phyloP scores from a whole-genome alignment of 2,888 invertebrate genomes.

The Platynereis dumerilii region DNA sequence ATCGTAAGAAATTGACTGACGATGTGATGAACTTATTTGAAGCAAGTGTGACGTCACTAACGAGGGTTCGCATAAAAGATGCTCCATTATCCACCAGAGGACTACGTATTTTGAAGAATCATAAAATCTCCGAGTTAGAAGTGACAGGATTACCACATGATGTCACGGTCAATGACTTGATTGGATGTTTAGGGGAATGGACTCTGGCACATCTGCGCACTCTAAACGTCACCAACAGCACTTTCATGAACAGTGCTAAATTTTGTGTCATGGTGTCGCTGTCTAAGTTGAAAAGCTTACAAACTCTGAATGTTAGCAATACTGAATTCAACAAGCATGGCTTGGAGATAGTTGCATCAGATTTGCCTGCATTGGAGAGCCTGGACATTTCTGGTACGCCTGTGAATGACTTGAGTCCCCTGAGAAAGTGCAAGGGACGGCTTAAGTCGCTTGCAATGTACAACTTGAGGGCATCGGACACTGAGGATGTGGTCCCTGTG shows the following conservation, averaged over 20 bases:
- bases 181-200: conserved; percentile 74
- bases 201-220: conserved; percentile 70
- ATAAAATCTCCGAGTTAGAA: conserved; percentile 72
- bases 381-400: conserved; percentile 73
- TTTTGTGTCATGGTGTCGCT: conserved; percentile 70
- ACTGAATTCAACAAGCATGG: conserved; percentile 75
- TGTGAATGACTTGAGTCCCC: conserved; percentile 71
- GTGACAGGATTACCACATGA: conserved; percentile 67
- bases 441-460: conserved; percentile 71
- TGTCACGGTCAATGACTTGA: conserved; percentile 70
- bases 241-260: conserved; percentile 70
- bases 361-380: conserved; percentile 71
- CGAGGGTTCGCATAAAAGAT: conserved; percentile 70
- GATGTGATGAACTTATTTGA: conserved; percentile 71
- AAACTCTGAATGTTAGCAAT: conserved; percentile 70
- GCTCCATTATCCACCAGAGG: conserved; percentile 70
- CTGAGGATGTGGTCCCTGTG: conserved; percentile 65
- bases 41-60: conserved; percentile 69
- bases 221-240: conserved; percentile 71
- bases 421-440: conserved; percentile 68
- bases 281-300: conserved; percentile 70
- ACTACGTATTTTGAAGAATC: conserved; percentile 70
- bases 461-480: conserved; percentile 65
- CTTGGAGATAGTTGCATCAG: conserved; percentile 72
- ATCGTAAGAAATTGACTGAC: conserved; percentile 70